Evolutionary conservation across 2,888 invertebrate species (phyloP), one percentile per base, ranked within the genome.

Genomic region (Stegana nigrithorax): DNA sequence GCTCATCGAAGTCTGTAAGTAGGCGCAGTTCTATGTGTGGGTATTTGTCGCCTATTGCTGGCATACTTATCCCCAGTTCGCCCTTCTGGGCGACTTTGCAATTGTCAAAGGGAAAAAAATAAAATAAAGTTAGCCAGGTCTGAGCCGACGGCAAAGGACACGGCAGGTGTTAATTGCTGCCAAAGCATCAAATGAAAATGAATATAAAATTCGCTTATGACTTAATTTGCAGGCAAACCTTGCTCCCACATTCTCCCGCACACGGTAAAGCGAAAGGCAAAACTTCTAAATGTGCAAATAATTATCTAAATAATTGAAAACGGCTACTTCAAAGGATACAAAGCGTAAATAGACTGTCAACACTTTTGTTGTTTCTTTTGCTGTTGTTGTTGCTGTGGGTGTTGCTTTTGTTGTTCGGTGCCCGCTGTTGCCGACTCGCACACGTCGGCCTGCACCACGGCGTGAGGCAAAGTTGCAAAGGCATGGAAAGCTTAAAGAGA

Each of bases 251-350:
- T 36, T 36, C 5, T 36, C 10, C n/a, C n/a, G 12, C 4, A n/a
- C n/a, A 3, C 14, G 4, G 8, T 4, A 7, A 29, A 19, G 23
- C 7, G 12, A 60, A 36, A 57, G 56, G 64, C 45, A 51, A 36
- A 66, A 58, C 60, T 64, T 64, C 70, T 67, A 68, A 75, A 70
- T 73, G 73, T 70, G 73, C 71, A 79, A 75, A 78, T 77, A 76
- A 76, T 79, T 75, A 78, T 78, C 75, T 75, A 76, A 76, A 76
- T 79, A 77, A 76, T 75, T 72, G 73, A 79, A 77, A 77, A 74
- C 70, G 75, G 65, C 72, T 60, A 60, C 60, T 44, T 55, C 42
- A 36, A 58, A 45, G 55, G 53, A 55, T 72, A 60, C 62, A 23
- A 62, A 57, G 26, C 58, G 58, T 55, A 58, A 58, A 62, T 58